Evolutionary conservation across 2,888 invertebrate genomes (phyloP).

Genomic region (Ashinkailepas kermadecensis): DNA sequence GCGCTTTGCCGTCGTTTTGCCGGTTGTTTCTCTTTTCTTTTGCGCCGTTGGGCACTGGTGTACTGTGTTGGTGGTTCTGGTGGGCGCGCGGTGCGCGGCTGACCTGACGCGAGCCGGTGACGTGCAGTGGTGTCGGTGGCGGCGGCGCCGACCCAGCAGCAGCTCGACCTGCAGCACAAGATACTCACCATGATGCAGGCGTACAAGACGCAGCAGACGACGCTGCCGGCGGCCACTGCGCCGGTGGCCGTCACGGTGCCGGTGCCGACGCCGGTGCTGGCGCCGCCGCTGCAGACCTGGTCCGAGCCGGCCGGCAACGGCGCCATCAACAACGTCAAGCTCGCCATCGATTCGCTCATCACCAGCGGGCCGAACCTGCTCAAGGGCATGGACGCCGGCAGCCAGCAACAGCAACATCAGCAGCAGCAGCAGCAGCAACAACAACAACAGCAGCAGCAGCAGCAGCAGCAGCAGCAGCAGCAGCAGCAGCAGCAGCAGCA

Average conservation of each 20-base stretch:
- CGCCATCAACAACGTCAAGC: not conserved
- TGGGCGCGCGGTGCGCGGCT: no score
- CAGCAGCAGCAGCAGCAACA: conserved; percentile 27
- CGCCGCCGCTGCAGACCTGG: conserved; percentile 30
- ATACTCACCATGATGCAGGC: conserved; percentile 66
- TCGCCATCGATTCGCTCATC: conserved; percentile 3
- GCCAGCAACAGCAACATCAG: conserved; percentile 24
- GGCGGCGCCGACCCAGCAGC: conserved; percentile 38
- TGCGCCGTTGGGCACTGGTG: not conserved
- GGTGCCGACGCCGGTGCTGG: conserved; percentile 25
- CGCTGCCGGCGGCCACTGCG: conserved; percentile 41
- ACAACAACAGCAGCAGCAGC: conserved; percentile 30
- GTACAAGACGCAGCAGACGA: conserved; percentile 38
- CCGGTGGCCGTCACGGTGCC: conserved; percentile 23
- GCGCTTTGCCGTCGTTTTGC: no score
- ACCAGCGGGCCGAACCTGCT: conserved; percentile 26
- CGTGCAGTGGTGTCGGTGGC: conserved; percentile 24
- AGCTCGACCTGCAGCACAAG: conserved; percentile 65
- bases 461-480: conserved; percentile 22
- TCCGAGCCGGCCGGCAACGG: conserved; percentile 16
- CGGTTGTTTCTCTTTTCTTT: not conserved
- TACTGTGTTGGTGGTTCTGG: no score
- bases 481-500: conserved; percentile 27
- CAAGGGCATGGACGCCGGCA: not conserved
- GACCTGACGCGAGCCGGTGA: not conserved